A percentile compares a stretch with the other conserved stretches of the same genome.
phyloP scores from a whole-genome alignment of 35 echinoderm and acorn worm genomes.

The Strongylocentrotus purpuratus region DNA sequence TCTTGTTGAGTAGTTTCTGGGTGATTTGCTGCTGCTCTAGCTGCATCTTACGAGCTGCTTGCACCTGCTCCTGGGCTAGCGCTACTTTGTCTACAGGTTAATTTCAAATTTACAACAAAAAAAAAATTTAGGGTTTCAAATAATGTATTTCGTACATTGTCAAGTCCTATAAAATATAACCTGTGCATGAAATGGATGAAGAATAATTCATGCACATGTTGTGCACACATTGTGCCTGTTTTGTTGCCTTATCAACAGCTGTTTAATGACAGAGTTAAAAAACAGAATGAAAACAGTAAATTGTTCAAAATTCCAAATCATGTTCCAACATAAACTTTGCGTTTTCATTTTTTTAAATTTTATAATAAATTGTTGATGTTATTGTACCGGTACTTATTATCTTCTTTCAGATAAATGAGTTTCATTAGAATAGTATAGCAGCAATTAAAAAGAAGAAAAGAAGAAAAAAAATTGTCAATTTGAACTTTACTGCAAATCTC shows the following conservation, averaged over 20 bases:
- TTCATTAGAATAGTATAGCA: background rate
- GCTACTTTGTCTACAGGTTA: slow-evolving; percentile 78
- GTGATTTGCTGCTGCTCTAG: slow-evolving; percentile 54
- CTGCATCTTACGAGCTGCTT: slow-evolving; percentile 73
- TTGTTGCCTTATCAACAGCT: background rate
- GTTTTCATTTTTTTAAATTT: too few relatives aligned
- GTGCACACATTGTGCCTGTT: too few relatives aligned
- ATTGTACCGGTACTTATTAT: background rate
- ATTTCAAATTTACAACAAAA: too few relatives aligned
- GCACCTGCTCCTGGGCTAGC: slow-evolving; percentile 80
- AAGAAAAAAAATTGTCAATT: too few relatives aligned
- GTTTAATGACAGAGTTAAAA: too few relatives aligned
- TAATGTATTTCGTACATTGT: background rate
- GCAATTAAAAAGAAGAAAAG: background rate
- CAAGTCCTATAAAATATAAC: background rate
- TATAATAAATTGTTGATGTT: too few relatives aligned
- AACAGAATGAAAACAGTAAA: background rate
- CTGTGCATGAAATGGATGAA: background rate
- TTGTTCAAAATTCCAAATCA: background rate
- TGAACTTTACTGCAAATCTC: background rate
- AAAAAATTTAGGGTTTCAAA: background rate
- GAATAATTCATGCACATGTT: background rate
- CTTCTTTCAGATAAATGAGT: background rate
- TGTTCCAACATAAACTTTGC: too few relatives aligned
- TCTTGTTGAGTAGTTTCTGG: slow-evolving; percentile 23